These are phyloP conservation scores for Enteromius thamalakanensis DNA, from an alignment of 2,797 vertebrate species.

Conservation along the genomic window DNA sequence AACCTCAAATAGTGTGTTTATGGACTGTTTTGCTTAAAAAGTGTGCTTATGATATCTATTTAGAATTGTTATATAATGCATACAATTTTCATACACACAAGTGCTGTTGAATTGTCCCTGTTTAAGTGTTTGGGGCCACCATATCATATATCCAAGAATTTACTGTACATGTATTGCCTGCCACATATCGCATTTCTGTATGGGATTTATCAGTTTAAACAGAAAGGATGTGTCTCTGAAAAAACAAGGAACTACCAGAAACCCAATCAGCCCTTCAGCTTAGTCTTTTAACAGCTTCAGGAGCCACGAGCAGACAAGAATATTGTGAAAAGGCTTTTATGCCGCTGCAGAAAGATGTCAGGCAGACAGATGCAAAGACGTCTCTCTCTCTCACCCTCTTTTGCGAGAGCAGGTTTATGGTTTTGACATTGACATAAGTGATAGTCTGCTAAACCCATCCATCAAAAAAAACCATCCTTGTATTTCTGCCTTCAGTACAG, in stretches of 20 bases:
- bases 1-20: background rate
- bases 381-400: conserved; percentile 56
- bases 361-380: conserved; percentile 47
- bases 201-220: conserved; percentile 12
- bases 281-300: conserved; percentile 9
- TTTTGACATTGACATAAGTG: conserved; percentile 78
- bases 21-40: background rate
- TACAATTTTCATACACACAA: background rate
- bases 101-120: background rate
- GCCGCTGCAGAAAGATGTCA: conserved; percentile 39
- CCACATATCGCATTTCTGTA: background rate
- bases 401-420: conserved; percentile 69
- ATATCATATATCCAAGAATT: background rate
- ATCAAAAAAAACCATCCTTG: conserved; percentile 70
- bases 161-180: background rate
- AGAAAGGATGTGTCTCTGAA: background rate
- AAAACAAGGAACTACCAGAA: background rate
- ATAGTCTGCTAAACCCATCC: conserved; percentile 79
- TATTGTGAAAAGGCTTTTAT: background rate
- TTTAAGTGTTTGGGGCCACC: background rate
- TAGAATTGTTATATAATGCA: background rate
- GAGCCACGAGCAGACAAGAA: background rate
- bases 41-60: background rate
- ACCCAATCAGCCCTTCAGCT: background rate
- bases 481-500: conserved; percentile 73